Evolutionary conservation across 2,888 invertebrate species (phyloP), one percentile per base, ranked within the genome.

Genomic region (Polylopha cassiicola): DNA sequence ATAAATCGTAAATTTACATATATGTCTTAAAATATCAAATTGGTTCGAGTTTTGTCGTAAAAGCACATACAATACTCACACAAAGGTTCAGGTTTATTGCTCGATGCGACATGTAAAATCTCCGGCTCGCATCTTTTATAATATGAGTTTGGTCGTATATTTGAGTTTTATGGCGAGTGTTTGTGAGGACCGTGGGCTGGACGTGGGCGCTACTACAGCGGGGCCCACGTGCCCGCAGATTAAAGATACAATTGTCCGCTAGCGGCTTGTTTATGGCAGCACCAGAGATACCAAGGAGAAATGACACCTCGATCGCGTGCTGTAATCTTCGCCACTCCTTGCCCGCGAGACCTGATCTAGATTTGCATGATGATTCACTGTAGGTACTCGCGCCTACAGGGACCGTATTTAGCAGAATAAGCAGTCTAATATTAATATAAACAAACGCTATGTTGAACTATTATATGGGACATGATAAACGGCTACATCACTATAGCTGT

Each of bases 231-330:
- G 76, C 73, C 46, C 67, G 44, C 49, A 53, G 81, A 77, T 81
- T 64, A 63, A 64, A 74, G 79, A 80, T 80, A 75, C 70, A 60
- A 74, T 79, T 77, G 75, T 76, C 68, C 63, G 71, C 73, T 67
- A 51, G 55, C 57, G 70, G 72, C 76, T 73, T 69, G 72, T 79
- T 79, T 78, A 79, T 73, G 67, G 63, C 65, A 65, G 67, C 70
- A 68, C 63, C 53, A 53, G 53, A 62, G 73, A 70, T 75, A 73
- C 61, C 62, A 53, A 49, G 57, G 55, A 56, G 58, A 66, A 75
- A 73, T 72, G 73, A 78, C 78, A 73, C 71, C 60, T 64, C 52
- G 58, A 65, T 70, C 65, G 65, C 67, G 61, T 59, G 63, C 65
- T 55, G 59, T 57, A 60, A 70, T 72, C 67, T 61, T 47, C 55